These are phyloP conservation scores for Astropecten irregularis DNA, from an alignment of 53 echinoderm and acorn worm genomes.

Conservation along the genomic window DNA sequence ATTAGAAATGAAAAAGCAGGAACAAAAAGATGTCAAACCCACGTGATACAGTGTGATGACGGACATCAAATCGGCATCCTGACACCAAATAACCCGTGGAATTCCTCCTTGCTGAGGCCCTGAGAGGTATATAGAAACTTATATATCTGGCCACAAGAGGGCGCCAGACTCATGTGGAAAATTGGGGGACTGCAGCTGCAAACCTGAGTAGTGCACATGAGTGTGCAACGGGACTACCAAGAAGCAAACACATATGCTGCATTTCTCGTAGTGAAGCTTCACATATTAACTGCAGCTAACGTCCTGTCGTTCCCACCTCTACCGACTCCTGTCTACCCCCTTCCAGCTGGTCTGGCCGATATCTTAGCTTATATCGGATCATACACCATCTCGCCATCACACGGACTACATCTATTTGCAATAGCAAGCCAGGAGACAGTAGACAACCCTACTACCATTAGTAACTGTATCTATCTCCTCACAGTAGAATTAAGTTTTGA, in stretches of 20 bases:
- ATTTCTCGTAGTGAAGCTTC: neutral
- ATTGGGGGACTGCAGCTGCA: neutral
- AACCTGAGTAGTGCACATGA: neutral
- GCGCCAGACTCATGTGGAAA: neutral
- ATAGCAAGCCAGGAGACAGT: too few species aligned
- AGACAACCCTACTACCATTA: too few species aligned
- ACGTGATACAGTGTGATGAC: neutral
- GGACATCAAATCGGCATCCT: too few species aligned
- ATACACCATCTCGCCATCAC: too few species aligned
- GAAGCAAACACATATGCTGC: neutral
- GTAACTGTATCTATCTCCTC: neutral
- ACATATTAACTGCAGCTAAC: neutral
- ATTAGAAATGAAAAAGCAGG: neutral
- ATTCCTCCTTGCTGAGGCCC: too few species aligned
- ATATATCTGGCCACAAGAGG: neutral
- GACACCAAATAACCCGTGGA: too few species aligned
- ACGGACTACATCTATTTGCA: too few species aligned
- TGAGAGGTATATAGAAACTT: too few species aligned
- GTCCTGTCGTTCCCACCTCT: neutral
- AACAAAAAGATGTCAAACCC: neutral
- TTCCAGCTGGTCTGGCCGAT: constrained; percentile 32
- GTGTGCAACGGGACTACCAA: neutral
- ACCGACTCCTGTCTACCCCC: neutral
- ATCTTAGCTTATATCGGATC: too few species aligned
- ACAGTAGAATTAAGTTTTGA: neutral